A percentile compares a stretch with the other conserved stretches of the same genome.
These are phyloP conservation scores for Unio delphinus DNA, from an alignment of 2,888 invertebrate genomes.

Conservation along the genomic window DNA sequence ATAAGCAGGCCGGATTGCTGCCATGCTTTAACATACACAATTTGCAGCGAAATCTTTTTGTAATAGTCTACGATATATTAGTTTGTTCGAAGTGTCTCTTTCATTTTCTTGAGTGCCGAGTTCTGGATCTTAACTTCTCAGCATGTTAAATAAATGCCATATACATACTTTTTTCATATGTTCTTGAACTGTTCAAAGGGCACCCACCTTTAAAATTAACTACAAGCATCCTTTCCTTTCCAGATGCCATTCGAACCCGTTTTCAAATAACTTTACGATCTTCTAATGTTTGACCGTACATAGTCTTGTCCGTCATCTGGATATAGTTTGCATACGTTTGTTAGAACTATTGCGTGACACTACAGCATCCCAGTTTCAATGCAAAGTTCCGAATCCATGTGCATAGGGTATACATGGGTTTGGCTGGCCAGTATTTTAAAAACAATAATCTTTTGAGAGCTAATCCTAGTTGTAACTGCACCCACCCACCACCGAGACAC, in stretches of 20 bases:
- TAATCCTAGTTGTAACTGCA: too few relatives aligned
- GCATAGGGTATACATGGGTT: slow-evolving; percentile 6
- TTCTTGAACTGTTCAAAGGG: slow-evolving; percentile 51
- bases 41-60: not conserved
- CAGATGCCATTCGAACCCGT: slow-evolving; percentile 18
- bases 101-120: slow-evolving; percentile 11
- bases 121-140: slow-evolving; percentile 13
- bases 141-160: slow-evolving; percentile 21
- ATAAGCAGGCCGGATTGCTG: too few relatives aligned
- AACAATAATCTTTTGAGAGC: too few relatives aligned
- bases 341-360: slow-evolving; percentile 19
- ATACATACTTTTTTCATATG: slow-evolving; percentile 64
- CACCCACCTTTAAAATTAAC: slow-evolving; percentile 11
- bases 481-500: too few relatives aligned
- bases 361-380: slow-evolving; percentile 10
- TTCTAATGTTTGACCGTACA: slow-evolving; percentile 4
- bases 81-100: slow-evolving; percentile 16
- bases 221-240: slow-evolving; percentile 25
- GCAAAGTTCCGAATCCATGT: slow-evolving; percentile 22
- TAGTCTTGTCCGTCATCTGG: slow-evolving; percentile 7
- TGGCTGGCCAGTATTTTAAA: too few relatives aligned
- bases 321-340: slow-evolving; percentile 11
- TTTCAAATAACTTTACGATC: slow-evolving; percentile 16
- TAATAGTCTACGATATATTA: slow-evolving; percentile 6
- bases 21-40: not conserved